Conservation (phyloP, 2,888 invertebrate species). For the Drosophila colorata region DNA sequence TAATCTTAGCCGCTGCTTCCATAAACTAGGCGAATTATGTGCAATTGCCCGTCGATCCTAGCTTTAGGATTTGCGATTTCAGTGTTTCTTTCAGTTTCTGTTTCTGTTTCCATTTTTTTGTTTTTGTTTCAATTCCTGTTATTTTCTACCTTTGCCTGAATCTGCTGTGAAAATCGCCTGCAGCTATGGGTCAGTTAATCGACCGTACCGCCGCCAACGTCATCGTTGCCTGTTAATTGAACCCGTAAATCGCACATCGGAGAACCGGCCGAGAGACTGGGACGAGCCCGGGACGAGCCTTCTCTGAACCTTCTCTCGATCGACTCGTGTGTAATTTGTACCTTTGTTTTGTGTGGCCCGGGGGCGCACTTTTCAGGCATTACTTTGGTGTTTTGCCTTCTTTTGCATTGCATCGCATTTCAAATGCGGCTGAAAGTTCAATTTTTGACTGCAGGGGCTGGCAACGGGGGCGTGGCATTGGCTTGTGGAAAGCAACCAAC, state of each 20-base stretch:
- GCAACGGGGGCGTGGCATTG: conserved; percentile 28
- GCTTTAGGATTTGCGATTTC: conserved; percentile 8
- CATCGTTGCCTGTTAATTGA: conserved; percentile 75
- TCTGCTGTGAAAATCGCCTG: conserved; percentile 52
- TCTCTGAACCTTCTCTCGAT: conserved; percentile 6
- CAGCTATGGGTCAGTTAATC: conserved; percentile 57
- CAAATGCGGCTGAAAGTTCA: conserved; percentile 32
- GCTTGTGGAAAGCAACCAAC: conserved; percentile 13
- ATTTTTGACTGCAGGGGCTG: conserved; percentile 20
- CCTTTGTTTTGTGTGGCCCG: conserved; percentile 35
- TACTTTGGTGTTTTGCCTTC: conserved; percentile 24
- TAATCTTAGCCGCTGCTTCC: conserved; percentile 59
- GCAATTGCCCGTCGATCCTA: conserved; percentile 42
- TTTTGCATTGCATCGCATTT: conserved; percentile 9
- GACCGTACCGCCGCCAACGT: too few species aligned
- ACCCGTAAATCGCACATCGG: conserved; percentile 52
- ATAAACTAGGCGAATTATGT: conserved; percentile 74
- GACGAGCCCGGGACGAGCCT: neutral
- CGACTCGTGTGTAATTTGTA: conserved; percentile 48
- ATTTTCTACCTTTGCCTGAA: conserved; percentile 3
- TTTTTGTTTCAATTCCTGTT: neutral
- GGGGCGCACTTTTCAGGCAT: conserved; percentile 46
- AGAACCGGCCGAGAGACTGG: neutral
- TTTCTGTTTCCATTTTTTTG: neutral
- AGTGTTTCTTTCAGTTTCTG: neutral